Evolutionary conservation across 2,113 vertebrate genomes (phyloP), one percentile per base, ranked within the genome.

Genomic region (Clarias magur): DNA sequence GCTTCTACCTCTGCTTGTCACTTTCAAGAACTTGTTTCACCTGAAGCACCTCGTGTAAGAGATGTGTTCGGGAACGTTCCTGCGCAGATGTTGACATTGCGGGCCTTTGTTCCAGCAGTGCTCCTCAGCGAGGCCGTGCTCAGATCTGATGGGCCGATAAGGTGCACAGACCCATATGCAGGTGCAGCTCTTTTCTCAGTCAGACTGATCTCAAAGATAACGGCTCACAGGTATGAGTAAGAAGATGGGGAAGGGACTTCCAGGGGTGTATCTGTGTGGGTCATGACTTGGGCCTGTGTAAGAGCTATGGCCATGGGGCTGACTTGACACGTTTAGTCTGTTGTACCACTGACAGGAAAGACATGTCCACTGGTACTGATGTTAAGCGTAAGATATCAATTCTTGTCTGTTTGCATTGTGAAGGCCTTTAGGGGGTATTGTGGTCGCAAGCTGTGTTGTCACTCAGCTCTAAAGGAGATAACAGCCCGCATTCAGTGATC

Each of bases 401-500:
- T 79, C 0, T n/a, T 34, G 54, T 65, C 70, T 67, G 63, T 76
- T 82, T 88, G 82, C 57, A 70, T 86, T 78, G 62, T 63, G 85
- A 68, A 80, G 80, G 30, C 62, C 38, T 88, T 88, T 57, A 78
- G 60, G 73, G 86, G 56, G 80, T 82, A 38, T 42, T 60, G 75
- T 88, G 59, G 82, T 25, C 78, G 81, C 81, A 78, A 79, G 70
- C 62, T 54, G 83, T 57, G 21, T 83, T 88, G 70, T 80, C 82
- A 76, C 80, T 88, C 56, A 60, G 88, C 85, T 90, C 54, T 34
- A 88, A 56, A 70, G 72, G 83, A 94, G 92, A 95, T 95, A 95
- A 85, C 81, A 86, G 91, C 91, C 91, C 89, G 88, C 94, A 91
- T 91, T 90, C 93, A 90, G 89, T 91, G 92, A 91, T 94, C 92